Evolutionary conservation across 1,140 invertebrate species (phyloP).

Genomic region (Aphis craccivora): DNA sequence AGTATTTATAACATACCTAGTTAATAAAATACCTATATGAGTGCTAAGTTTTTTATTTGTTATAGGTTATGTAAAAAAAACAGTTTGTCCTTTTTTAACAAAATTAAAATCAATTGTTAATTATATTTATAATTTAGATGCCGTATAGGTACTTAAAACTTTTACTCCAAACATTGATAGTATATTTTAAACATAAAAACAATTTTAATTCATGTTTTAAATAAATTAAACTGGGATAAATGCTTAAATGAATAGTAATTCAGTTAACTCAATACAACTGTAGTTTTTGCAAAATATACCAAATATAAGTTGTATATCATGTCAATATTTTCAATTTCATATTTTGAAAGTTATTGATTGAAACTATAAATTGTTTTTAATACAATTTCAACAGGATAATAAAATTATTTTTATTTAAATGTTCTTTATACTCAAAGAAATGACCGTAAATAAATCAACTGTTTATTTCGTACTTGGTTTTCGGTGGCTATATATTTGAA

Average conservation of each 20-base stretch:
- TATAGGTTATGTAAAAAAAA: neutral
- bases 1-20: no score
- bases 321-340: neutral
- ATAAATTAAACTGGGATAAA: neutral
- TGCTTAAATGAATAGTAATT: neutral
- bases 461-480: no score
- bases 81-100: neutral
- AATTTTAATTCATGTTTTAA: neutral
- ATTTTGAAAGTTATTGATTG: neutral
- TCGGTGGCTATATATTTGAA: neutral
- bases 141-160: neutral
- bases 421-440: neutral
- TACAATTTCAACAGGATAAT: neutral
- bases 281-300: neutral
- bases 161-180: neutral
- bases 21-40: neutral
- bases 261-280: neutral
- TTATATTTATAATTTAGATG: neutral
- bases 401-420: neutral
- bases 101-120: neutral
- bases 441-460: no score
- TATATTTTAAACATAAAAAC: neutral
- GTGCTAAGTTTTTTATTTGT: neutral
- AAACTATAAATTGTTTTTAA: conserved; percentile 1
- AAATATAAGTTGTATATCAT: neutral